These are phyloP conservation scores for Rhabdomys pumilio DNA, from an alignment of 2,797 vertebrate genomes.

Conservation along the genomic window DNA sequence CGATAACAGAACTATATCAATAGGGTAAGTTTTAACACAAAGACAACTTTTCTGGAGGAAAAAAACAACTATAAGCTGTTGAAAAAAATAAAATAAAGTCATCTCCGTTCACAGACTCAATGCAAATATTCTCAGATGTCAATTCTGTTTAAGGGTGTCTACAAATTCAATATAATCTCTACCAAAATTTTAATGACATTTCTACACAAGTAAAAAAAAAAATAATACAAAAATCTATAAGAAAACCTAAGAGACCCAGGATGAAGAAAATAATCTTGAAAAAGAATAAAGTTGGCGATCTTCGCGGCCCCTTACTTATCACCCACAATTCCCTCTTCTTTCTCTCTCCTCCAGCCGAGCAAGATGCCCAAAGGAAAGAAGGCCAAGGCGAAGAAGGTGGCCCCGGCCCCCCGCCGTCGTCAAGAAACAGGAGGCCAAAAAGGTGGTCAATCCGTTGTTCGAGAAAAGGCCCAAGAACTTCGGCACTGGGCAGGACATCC, in stretches of 20 bases:
- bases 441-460: too few species aligned
- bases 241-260: neutral
- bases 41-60: neutral
- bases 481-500: too few species aligned
- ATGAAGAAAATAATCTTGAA: neutral
- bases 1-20: neutral
- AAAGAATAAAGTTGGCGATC: neutral
- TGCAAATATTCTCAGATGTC: neutral
- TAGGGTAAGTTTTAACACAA: neutral
- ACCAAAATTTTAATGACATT: neutral
- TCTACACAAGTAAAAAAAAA: neutral
- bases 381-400: too few species aligned
- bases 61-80: constrained; percentile 1
- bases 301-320: too few species aligned
- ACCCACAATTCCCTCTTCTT: too few species aligned
- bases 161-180: neutral
- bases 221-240: neutral
- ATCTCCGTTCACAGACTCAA: neutral
- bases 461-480: too few species aligned
- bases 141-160: neutral
- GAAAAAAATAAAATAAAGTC: constrained; percentile 48
- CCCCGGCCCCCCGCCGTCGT: too few species aligned
- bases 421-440: too few species aligned
- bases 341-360: too few species aligned
- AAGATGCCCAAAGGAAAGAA: too few species aligned